Conservation (phyloP, 1,140 invertebrate genomes). For the Solen grandis region DNA sequence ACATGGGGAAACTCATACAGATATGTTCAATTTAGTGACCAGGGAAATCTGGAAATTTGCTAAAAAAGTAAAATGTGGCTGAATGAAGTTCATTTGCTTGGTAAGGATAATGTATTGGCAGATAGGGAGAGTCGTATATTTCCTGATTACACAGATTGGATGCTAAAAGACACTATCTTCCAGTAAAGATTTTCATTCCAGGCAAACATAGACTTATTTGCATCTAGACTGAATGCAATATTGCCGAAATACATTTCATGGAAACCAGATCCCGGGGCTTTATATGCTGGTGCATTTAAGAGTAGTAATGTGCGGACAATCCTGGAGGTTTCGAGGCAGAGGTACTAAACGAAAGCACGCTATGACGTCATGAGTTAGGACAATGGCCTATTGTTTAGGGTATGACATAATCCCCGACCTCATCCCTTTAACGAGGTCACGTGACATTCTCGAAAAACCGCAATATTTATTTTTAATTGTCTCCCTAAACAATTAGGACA, state of each 20-base stretch:
- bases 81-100: not conserved
- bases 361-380: no score
- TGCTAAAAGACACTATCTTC: not conserved
- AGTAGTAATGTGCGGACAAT: no score
- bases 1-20: slow-evolving; percentile 3
- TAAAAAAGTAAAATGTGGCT: slow-evolving; percentile 6
- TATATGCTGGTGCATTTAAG: slow-evolving; percentile 6
- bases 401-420: no score
- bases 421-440: no score
- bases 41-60: not conserved
- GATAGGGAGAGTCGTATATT: not conserved
- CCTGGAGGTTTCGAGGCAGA: no score
- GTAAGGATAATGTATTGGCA: not conserved
- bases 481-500: no score
- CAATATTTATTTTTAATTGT: no score
- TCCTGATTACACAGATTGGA: slow-evolving; percentile 5
- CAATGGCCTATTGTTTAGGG: no score
- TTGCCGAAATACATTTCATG: slow-evolving; percentile 12
- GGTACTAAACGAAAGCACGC: no score
- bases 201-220: not conserved
- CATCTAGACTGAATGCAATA: slow-evolving; percentile 9
- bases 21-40: not conserved
- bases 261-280: slow-evolving; percentile 4
- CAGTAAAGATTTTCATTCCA: not conserved
- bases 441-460: no score